phyloP scores from a whole-genome alignment of 2,113 vertebrate genomes.

The Cisticola juncidis region DNA sequence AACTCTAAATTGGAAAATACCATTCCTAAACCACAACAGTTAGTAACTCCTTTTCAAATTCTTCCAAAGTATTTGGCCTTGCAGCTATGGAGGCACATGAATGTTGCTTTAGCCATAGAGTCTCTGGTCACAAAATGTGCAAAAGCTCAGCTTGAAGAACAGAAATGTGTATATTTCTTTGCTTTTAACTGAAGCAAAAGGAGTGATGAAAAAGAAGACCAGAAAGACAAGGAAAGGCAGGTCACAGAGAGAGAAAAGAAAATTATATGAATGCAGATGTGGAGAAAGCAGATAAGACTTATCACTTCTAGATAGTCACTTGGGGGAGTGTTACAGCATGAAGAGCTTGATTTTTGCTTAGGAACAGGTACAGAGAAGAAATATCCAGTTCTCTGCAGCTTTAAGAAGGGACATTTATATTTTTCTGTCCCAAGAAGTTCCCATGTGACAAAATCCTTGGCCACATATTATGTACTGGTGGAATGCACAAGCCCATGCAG shows the following conservation, averaged over 20 bases:
- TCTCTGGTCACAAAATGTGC: background rate
- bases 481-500: background rate
- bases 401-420: background rate
- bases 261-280: background rate
- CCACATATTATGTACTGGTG: background rate
- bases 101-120: background rate
- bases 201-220: background rate
- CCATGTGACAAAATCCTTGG: background rate
- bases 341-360: background rate
- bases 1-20: background rate
- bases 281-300: background rate
- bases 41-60: background rate
- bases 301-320: background rate
- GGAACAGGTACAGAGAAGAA: background rate
- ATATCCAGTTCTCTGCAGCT: background rate
- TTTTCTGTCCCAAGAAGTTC: background rate
- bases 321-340: background rate
- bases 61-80: background rate
- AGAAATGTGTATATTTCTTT: background rate
- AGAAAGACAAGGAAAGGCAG: background rate
- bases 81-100: background rate
- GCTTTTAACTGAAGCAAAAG: background rate
- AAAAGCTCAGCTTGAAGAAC: background rate
- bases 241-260: background rate
- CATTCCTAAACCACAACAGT: background rate